Evolutionary conservation across 1,140 invertebrate genomes (phyloP), one percentile per base, ranked within the genome.

Genomic region (Aphelinus certus): DNA sequence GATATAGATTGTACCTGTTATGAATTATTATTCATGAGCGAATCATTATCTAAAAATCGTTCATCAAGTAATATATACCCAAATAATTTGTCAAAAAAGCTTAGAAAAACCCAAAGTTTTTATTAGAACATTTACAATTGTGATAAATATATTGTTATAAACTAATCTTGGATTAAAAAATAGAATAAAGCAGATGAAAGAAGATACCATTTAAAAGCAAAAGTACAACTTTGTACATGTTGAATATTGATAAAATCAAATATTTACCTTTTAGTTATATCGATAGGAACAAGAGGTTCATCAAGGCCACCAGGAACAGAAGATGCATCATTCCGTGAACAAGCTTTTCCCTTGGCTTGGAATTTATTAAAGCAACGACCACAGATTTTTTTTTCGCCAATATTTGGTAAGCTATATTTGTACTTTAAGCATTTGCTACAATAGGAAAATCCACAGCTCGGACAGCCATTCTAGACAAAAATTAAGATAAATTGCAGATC

Each of bases 401-500:
- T 55, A 74, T 83, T 76, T 45, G 84, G 78, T 56, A 88, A 63
- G 51, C 84, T 68, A 46, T 77, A 79, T 81, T 86, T 86, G 60
- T 87, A 86, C 67, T 85, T 87, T n/a, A 88, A 80, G 73, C 87
- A 88, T 71, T 85, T 88, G 51, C 68, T 82, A 66, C 87, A 88
- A 72, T 78, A 84, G 7, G 86, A 86, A 80, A 86, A 88, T 63
- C 84, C 84, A 79, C 87, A 88, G 42, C 76, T 82, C 10, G 86
- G 84, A 77, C 87, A 88, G 67, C 79, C 85, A 75, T 83, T 76
- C 87, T 88, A 63, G 45, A 46, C 45, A 42, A 63, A 63, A 63
- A 45, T 45, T 63, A 7, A 63, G 3, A 60, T 60, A 4, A 9
- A 60, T 60, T 60, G 26, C 26, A 26, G 26, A 26, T 26, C 26